phyloP scores from a whole-genome alignment of 2,888 invertebrate species.

The Artemia sinica region DNA sequence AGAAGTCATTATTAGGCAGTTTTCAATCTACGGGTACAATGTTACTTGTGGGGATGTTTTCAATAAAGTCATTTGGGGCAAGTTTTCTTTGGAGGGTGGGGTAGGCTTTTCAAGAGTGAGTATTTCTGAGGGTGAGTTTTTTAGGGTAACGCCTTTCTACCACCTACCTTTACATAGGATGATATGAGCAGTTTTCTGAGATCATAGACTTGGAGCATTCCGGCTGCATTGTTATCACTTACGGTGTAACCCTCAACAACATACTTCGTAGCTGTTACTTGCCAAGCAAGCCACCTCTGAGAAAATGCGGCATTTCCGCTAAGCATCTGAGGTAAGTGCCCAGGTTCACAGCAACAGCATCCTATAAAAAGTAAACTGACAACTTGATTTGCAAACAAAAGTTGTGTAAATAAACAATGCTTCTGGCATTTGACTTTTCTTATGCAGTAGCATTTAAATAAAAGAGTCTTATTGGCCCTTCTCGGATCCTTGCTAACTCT shows the following conservation, averaged over 20 bases:
- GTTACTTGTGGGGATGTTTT: too few species aligned
- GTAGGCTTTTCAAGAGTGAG: too few species aligned
- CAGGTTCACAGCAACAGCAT: conserved; percentile 79
- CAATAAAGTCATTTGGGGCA: too few species aligned
- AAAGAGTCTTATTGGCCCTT: too few species aligned
- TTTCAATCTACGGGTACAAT: too few species aligned
- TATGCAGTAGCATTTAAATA: too few species aligned
- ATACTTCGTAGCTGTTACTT: conserved; percentile 86
- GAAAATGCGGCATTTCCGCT: conserved; percentile 94
- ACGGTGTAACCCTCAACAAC: conserved; percentile 97
- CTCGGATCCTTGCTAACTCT: too few species aligned
- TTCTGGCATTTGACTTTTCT: too few species aligned
- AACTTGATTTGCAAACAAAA: too few species aligned
- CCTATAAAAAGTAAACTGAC: conserved; percentile 33
- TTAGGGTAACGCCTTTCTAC: neutral
- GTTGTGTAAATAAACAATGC: too few species aligned
- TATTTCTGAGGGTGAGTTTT: neutral
- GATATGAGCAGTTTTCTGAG: conserved; percentile 89
- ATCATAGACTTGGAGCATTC: conserved; percentile 94
- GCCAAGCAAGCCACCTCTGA: conserved; percentile 95
- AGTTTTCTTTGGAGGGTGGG: too few species aligned
- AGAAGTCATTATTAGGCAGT: too few species aligned
- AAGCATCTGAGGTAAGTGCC: conserved; percentile 67
- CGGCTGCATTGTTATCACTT: conserved; percentile 87
- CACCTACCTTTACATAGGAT: conserved; percentile 77